phyloP scores from a whole-genome alignment of 2,888 invertebrate species.

The Alloplasta piceator region DNA sequence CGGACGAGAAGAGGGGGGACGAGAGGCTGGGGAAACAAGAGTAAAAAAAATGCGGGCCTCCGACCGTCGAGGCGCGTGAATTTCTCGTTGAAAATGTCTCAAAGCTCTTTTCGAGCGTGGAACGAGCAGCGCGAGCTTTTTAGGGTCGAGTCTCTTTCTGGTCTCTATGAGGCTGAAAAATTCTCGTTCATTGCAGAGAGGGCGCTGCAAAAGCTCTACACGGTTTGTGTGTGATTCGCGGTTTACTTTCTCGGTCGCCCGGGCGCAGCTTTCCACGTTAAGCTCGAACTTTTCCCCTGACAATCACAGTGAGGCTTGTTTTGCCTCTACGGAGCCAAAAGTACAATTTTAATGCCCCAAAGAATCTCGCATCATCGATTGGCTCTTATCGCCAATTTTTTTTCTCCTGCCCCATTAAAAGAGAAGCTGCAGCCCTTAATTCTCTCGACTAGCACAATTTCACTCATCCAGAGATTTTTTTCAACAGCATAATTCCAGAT shows the following conservation, averaged over 20 bases:
- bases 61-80: constrained; percentile 39
- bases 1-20: neutral
- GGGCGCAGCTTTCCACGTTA: constrained; percentile 32
- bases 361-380: constrained; percentile 2
- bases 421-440: too few relatives aligned
- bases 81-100: constrained; percentile 54
- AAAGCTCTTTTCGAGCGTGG: constrained; percentile 43
- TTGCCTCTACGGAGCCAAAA: constrained; percentile 12
- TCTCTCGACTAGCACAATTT: too few relatives aligned
- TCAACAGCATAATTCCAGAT: too few relatives aligned
- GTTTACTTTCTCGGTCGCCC: constrained; percentile 45
- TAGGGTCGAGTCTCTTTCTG: constrained; percentile 27
- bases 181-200: constrained; percentile 21
- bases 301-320: constrained; percentile 20
- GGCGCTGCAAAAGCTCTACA: constrained; percentile 25
- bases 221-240: neutral
- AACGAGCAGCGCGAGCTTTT: constrained; percentile 34
- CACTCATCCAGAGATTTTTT: too few relatives aligned
- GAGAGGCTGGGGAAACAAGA: constrained; percentile 15
- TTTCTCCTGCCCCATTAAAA: too few relatives aligned
- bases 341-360: neutral
- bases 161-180: constrained; percentile 22
- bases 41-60: constrained; percentile 23
- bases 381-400: constrained; percentile 11
- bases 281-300: constrained; percentile 47